Evolutionary conservation across 1,140 invertebrate species (phyloP), one percentile per base, ranked within the genome.

Genomic region (Apis dorsata): DNA sequence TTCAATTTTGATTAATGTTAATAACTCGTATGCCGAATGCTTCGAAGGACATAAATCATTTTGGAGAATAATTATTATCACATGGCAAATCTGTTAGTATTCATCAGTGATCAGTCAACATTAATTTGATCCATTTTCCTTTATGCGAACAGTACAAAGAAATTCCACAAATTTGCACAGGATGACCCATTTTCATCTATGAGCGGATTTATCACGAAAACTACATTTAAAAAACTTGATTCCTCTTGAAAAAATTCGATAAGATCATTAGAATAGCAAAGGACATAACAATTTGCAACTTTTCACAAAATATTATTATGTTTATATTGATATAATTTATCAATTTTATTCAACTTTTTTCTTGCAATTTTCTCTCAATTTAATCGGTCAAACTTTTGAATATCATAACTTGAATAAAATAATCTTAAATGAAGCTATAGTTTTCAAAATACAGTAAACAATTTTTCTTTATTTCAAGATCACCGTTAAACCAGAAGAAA

Each of bases 221-320:
- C 15, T 51, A 75, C n/a, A 28, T 76, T 76, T 24, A 63, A 44
- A 76, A 63, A 34, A 62, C 65, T 76, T 76, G 60, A 53, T n/a
- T 65, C 15, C 1, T n/a, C 19, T 53, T 28, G 7, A 34, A 53
- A 24, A 11, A 53, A 11, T 53, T 63, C 60, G 5, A 17, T 10
- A 62, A 15, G 24, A 53, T 76, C 49, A 34, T 76, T 76, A 76
- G 74, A 63, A 76, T 44, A 44, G 34, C 34, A 44, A 44, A 7
- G 34, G 5, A 44, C 2, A 44, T 7, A 7, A 44, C 34, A 44
- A 44, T 44, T 44, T 44, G 4, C 34, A 44, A 44, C 5, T 44
- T 44, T 44, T 44, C 5, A 44, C 34, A 44, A 44, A 44, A 44
- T 44, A 3, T 7, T 44, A 2, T 34, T 34, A n/a, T n/a, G n/a